Base-by-base conservation (phyloP, 2,113 vertebrate species). In the Psittacara wagleri region DNA sequence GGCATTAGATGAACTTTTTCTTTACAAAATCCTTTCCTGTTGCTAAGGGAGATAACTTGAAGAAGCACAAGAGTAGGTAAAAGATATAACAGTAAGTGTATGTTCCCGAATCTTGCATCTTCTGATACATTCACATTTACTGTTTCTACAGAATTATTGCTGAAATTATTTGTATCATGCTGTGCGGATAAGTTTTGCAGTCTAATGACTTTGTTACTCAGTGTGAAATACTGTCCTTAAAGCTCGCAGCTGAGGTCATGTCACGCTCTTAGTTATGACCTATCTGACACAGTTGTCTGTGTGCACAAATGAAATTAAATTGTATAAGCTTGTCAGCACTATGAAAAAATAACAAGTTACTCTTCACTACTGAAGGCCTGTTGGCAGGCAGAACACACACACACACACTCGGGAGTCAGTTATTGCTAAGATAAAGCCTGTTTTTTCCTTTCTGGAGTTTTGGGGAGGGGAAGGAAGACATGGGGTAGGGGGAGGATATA, bases 171-270 rank as follows among this genome's bases (percentile, higher is more conserved):
- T 75, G 35, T 57, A 55, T 92, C 68, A 7, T 62, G 69, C 55
- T 61, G 7, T 16, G 70, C 63, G 72, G 69, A 4, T 87, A 70
- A 77, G 52, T 92, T 94, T 86, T 88, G 69, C 80, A 81, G 92
- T 68, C 64, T 94, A 86, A 84, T 86, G 79, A 61, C 66, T 91
- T 59, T 59, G 63, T 94, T 93, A 83, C 72, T 90, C 72, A 86
- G 62, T 52, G 75, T 92, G 83, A 93, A 95, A 81, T 90, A 92
- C 81, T 41, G 66, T 63, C 39, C 88, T 96, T 75, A 77, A 75
- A 95, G 87, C 87, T 90, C 55, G 35, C 52, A 67, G 83, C 76
- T 90, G 92, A 93, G 64, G 39, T 94, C 67, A 62, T 66, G 66
- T 82, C 86, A 84, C 0, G 1, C 75, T 90, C 76, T 66, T 55